Conservation (phyloP, 2,797 vertebrate genomes). For the Gobionotothen gibberifrons region DNA sequence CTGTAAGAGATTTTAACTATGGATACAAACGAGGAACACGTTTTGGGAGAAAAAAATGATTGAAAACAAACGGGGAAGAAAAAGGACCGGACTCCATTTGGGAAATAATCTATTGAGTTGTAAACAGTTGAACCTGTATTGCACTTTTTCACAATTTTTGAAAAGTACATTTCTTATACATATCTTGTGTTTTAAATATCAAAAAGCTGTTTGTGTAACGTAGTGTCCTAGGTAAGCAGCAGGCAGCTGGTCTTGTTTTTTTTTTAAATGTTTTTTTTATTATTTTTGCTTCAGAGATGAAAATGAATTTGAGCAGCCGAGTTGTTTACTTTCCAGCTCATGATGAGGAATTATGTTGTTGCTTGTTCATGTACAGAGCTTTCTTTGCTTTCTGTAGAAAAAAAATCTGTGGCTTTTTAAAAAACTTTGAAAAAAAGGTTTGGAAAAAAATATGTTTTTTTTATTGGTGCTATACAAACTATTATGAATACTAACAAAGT, state of each 20-base stretch:
- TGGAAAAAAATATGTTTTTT: constrained; percentile 78
- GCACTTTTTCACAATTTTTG: constrained; percentile 95
- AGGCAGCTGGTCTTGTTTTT: constrained; percentile 86
- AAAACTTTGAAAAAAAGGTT: constrained; percentile 75
- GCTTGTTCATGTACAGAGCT: constrained; percentile 89
- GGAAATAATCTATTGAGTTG: constrained; percentile 85
- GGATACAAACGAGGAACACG: constrained; percentile 76
- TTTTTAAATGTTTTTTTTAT: constrained; percentile 56
- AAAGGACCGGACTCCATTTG: constrained; percentile 79
- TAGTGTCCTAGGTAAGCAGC: constrained; percentile 88
- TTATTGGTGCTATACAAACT: constrained; percentile 86
- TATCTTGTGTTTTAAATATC: constrained; percentile 92
- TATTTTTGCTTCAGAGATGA: constrained; percentile 79
- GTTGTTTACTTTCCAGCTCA: constrained; percentile 76
- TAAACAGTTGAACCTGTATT: constrained; percentile 92
- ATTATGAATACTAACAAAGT: constrained; percentile 87
- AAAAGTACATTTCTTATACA: constrained; percentile 91
- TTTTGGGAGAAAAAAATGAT: constrained; percentile 59
- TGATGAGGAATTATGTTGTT: constrained; percentile 84
- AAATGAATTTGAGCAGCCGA: constrained; percentile 76
- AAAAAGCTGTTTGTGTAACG: constrained; percentile 90
- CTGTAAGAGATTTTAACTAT: constrained; percentile 83
- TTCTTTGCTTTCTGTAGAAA: constrained; percentile 88
- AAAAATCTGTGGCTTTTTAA: constrained; percentile 86
- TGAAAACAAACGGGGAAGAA: constrained; percentile 62